These are phyloP conservation scores for Campoplex nolae DNA, from an alignment of 2,888 invertebrate genomes.

Conservation along the genomic window DNA sequence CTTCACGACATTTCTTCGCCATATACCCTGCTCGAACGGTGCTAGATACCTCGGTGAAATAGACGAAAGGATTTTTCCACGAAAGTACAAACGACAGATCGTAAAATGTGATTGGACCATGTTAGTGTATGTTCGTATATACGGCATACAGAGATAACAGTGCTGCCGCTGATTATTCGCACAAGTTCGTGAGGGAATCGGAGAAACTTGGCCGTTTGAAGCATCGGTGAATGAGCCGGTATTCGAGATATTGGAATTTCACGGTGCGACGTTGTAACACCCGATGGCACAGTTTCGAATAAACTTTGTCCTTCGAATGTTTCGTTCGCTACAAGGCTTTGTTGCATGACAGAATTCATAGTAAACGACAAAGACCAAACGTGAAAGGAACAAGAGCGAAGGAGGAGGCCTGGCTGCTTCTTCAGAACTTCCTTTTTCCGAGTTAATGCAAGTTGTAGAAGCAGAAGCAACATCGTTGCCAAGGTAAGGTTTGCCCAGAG, in stretches of 20 bases:
- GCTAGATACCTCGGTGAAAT: conserved; percentile 20
- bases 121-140: conserved; percentile 1
- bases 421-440: conserved; percentile 61
- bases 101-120: conserved; percentile 52
- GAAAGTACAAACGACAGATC: conserved; percentile 36
- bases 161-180: conserved; percentile 52
- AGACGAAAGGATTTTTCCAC: conserved; percentile 35
- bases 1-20: conserved; percentile 49
- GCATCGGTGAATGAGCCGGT: conserved; percentile 26
- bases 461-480: conserved; percentile 23
- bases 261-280: conserved; percentile 52
- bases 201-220: conserved; percentile 15
- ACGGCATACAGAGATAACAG: neutral
- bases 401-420: conserved; percentile 48
- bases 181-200: conserved; percentile 19
- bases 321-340: conserved; percentile 39
- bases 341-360: conserved; percentile 41
- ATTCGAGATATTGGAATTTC: conserved; percentile 60
- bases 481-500: conserved; percentile 46
- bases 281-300: conserved; percentile 71
- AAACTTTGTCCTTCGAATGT: conserved; percentile 62
- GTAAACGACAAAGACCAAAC: conserved; percentile 42
- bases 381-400: neutral
- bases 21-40: conserved; percentile 20
- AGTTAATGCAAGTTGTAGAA: conserved; percentile 63